Evolutionary conservation across 2,888 invertebrate species (phyloP).

Genomic region (Meloe dianella): DNA sequence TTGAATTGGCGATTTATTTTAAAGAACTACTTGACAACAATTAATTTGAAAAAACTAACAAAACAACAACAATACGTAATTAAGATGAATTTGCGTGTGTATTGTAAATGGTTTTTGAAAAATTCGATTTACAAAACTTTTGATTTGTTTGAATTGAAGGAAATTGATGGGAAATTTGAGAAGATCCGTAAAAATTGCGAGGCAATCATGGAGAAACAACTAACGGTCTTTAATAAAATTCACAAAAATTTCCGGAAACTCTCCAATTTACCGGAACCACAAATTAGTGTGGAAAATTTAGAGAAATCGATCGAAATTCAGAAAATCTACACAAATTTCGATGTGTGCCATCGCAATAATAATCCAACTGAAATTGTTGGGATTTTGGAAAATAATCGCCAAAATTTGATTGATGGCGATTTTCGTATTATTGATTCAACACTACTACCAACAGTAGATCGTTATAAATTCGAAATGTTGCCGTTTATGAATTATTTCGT

Average conservation of each 20-base stretch:
- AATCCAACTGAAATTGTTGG: slow-evolving; percentile 33
- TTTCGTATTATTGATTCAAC: neutral
- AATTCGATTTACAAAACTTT: slow-evolving; percentile 60
- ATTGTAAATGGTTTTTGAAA: slow-evolving; percentile 78
- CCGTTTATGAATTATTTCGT: slow-evolving; percentile 47
- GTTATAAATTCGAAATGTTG: slow-evolving; percentile 43
- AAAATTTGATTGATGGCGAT: slow-evolving; percentile 5
- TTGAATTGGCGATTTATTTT: slow-evolving; percentile 62
- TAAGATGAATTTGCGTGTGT: slow-evolving; percentile 68
- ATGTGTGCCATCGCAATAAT: slow-evolving; percentile 40
- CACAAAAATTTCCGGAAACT: slow-evolving; percentile 51
- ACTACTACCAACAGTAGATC: slow-evolving; percentile 5
- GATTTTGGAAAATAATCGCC: slow-evolving; percentile 28
- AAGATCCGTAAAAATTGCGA: neutral
- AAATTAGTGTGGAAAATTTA: slow-evolving; percentile 45
- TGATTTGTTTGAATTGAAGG: slow-evolving; percentile 29
- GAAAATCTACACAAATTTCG: slow-evolving; percentile 37
- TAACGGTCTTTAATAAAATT: slow-evolving; percentile 50
- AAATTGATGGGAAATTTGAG: neutral
- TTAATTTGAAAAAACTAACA: slow-evolving; percentile 39
- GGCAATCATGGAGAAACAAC: slow-evolving; percentile 46
- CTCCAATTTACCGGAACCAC: slow-evolving; percentile 49
- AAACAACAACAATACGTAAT: slow-evolving; percentile 58
- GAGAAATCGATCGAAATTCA: slow-evolving; percentile 38
- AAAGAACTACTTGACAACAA: slow-evolving; percentile 55